phyloP scores from a whole-genome alignment of 2,113 vertebrate genomes.

The Tiliqua scincoides region DNA sequence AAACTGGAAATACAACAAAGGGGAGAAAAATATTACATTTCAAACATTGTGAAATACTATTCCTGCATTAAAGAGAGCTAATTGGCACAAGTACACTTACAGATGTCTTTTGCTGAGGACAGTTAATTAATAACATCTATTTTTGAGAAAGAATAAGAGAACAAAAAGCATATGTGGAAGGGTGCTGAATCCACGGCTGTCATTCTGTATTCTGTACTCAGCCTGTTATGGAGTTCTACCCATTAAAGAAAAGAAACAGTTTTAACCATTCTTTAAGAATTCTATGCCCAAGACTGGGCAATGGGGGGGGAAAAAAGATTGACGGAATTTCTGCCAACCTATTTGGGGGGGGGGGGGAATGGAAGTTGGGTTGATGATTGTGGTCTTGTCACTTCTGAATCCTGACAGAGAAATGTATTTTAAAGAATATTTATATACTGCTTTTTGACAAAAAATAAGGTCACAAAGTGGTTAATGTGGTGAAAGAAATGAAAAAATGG shows the following conservation, averaged over 20 bases:
- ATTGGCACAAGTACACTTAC: conserved; percentile 72
- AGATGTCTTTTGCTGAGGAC: conserved; percentile 68
- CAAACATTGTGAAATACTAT: conserved; percentile 73
- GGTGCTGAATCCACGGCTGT: conserved; percentile 24
- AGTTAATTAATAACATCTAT: conserved; percentile 73
- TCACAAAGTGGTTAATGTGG: no score
- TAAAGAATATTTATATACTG: no score
- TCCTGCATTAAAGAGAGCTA: conserved; percentile 70
- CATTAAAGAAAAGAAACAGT: conserved; percentile 19
- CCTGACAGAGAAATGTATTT: no score
- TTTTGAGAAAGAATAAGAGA: conserved; percentile 28
- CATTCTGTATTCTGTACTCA: not conserved
- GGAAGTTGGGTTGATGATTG: not conserved
- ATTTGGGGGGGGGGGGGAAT: not conserved
- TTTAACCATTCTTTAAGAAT: conserved; percentile 19
- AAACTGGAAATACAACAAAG: conserved; percentile 75
- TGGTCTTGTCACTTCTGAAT: not conserved
- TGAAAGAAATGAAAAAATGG: no score
- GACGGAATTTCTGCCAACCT: not conserved
- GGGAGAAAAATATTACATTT: conserved; percentile 65
- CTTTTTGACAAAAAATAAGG: no score
- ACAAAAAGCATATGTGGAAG: conserved; percentile 40
- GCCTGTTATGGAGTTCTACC: not conserved
- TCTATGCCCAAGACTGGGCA: not conserved
- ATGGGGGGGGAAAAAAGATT: not conserved